phyloP scores from a whole-genome alignment of 2,888 invertebrate species.

The Neoascia interrupta region DNA sequence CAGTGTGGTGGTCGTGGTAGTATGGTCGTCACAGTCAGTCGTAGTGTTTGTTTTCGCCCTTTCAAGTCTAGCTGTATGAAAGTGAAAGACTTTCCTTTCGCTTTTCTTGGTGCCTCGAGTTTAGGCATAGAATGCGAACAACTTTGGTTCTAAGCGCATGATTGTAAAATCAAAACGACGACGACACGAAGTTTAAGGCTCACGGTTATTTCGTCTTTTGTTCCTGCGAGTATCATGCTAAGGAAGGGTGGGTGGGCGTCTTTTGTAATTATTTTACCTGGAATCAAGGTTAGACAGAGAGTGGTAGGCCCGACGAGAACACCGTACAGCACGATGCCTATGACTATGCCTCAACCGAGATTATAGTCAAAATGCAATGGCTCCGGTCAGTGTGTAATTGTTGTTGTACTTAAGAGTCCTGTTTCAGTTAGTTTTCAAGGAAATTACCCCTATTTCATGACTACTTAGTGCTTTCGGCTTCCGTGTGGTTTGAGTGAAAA shows the following conservation, averaged over 20 bases:
- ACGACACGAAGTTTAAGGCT: conserved; percentile 45
- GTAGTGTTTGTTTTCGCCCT: too few relatives aligned
- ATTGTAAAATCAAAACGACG: conserved; percentile 35
- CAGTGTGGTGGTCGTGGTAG: not conserved
- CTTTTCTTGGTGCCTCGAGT: conserved; percentile 40
- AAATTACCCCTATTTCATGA: conserved; percentile 25
- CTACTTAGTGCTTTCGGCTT: conserved; percentile 28
- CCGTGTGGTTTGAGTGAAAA: conserved; percentile 14
- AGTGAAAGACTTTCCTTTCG: conserved; percentile 64
- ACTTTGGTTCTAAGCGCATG: conserved; percentile 56
- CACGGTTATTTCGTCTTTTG: conserved; percentile 20
- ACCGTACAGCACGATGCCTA: conserved; percentile 1
- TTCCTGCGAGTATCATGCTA: not conserved
- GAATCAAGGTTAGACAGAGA: conserved; percentile 40
- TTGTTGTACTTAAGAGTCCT: conserved; percentile 8
- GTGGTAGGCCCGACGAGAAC: conserved; percentile 6
- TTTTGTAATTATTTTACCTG: conserved; percentile 37
- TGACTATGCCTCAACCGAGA: too few relatives aligned
- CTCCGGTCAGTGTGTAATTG: conserved; percentile 21
- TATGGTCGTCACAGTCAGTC: not conserved
- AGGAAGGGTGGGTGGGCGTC: not conserved
- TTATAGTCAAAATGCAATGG: conserved; percentile 24
- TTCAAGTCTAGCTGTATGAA: conserved; percentile 30
- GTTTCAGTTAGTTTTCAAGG: conserved; percentile 1
- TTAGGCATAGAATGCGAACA: conserved; percentile 9